phyloP scores from a whole-genome alignment of 2,113 vertebrate genomes.

The Paratilapia polleni region DNA sequence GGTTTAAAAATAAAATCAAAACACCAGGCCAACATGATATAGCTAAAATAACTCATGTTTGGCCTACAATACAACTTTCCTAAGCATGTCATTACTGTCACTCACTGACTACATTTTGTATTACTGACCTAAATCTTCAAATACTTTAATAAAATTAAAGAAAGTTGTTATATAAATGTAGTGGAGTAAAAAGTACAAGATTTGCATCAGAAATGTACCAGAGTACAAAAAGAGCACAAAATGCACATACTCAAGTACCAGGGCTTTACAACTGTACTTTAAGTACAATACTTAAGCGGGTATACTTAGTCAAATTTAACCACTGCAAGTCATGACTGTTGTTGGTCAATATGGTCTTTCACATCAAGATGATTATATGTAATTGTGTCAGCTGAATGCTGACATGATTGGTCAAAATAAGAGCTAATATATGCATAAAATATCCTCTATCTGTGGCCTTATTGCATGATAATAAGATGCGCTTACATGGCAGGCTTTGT shows the following conservation, averaged over 20 bases:
- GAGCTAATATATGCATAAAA: too few relatives aligned
- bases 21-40: neutral
- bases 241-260: neutral
- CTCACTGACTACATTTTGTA: neutral
- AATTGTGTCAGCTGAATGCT: neutral
- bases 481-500: constrained; percentile 3
- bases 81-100: too few relatives aligned
- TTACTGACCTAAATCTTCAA: neutral
- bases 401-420: neutral
- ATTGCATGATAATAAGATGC: neutral
- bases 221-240: neutral
- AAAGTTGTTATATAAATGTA: too few relatives aligned
- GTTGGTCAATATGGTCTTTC: neutral
- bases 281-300: neutral
- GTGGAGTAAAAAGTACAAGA: too few relatives aligned
- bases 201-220: too few relatives aligned
- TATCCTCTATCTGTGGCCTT: neutral
- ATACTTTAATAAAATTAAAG: neutral
- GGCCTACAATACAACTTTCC: too few relatives aligned
- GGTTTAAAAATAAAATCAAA: neutral
- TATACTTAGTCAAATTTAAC: neutral
- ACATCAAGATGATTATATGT: neutral
- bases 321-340: neutral
- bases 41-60: too few relatives aligned
- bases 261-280: neutral